Evolutionary conservation across 1,140 invertebrate species (phyloP).

Genomic region (Drosophila setifemur): DNA sequence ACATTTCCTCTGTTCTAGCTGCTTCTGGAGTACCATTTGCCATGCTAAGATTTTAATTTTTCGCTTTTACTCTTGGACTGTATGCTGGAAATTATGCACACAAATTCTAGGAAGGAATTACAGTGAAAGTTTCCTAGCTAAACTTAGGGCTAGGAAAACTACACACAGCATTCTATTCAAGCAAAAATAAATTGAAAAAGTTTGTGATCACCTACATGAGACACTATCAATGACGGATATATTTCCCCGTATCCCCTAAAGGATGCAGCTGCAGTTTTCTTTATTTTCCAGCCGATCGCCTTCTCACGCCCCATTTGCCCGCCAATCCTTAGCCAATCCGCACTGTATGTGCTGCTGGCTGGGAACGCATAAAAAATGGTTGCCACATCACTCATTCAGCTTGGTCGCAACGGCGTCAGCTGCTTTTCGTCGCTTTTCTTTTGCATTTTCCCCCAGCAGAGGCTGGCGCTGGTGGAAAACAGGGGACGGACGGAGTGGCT

Average conservation of each 20-base stretch:
- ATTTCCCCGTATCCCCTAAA: too few species aligned
- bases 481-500: slow-evolving; percentile 5
- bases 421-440: slow-evolving; percentile 43
- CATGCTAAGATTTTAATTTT: slow-evolving; percentile 51
- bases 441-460: slow-evolving; percentile 24
- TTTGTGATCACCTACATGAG: too few species aligned
- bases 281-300: slow-evolving; percentile 3
- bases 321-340: neutral
- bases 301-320: neutral
- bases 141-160: neutral
- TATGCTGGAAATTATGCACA: slow-evolving; percentile 35
- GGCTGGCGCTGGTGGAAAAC: neutral
- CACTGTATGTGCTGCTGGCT: slow-evolving; percentile 31
- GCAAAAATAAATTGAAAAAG: neutral
- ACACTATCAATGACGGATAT: too few species aligned
- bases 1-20: slow-evolving; percentile 28
- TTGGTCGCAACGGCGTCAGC: slow-evolving; percentile 40
- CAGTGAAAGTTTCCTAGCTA: too few species aligned
- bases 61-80: slow-evolving; percentile 1
- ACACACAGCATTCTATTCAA: neutral
- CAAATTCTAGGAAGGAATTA: slow-evolving; percentile 41
- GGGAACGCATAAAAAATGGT: slow-evolving; percentile 50
- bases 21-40: slow-evolving; percentile 44
- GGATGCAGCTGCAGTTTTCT: neutral
- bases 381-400: slow-evolving; percentile 54